These are phyloP conservation scores for Oncorhynchus tshawytscha DNA, from an alignment of 2,113 vertebrate species.

Conservation along the genomic window DNA sequence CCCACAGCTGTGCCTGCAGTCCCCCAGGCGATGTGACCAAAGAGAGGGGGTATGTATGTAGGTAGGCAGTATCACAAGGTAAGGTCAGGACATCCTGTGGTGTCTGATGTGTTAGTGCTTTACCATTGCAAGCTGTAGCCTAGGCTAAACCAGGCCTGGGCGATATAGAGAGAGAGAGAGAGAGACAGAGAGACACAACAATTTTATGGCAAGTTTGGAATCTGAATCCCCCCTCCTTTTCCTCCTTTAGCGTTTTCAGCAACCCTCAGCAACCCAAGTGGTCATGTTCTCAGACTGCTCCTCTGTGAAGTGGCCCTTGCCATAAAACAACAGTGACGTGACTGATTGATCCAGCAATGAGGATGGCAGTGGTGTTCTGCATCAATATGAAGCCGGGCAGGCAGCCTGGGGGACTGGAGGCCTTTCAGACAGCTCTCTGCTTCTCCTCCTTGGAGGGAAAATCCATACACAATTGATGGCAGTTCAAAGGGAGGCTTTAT, in stretches of 20 bases:
- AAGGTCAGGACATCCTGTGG: slow-evolving; percentile 60
- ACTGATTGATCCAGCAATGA: slow-evolving; percentile 77
- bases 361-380: slow-evolving; percentile 76
- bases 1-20: slow-evolving; percentile 62
- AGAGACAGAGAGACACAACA: not conserved
- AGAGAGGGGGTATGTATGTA: not conserved
- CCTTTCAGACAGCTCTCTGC: slow-evolving; percentile 75
- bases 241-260: slow-evolving; percentile 67
- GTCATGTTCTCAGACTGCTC: slow-evolving; percentile 69
- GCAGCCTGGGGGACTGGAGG: slow-evolving; percentile 63
- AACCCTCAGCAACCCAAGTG: slow-evolving; percentile 72
- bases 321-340: slow-evolving; percentile 75
- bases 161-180: not conserved
- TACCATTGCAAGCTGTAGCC: slow-evolving; percentile 15
- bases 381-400: slow-evolving; percentile 66
- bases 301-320: slow-evolving; percentile 71
- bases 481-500: slow-evolving; percentile 75
- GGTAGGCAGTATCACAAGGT: not conserved
- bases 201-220: slow-evolving; percentile 49
- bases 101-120: slow-evolving; percentile 58
- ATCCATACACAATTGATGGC: slow-evolving; percentile 78
- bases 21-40: slow-evolving; percentile 27
- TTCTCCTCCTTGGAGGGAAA: slow-evolving; percentile 76
- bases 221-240: slow-evolving; percentile 48
- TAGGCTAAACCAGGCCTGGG: slow-evolving; percentile 20